Conservation (phyloP, 2,113 vertebrate species). For the Cephalopterus ornatus region DNA sequence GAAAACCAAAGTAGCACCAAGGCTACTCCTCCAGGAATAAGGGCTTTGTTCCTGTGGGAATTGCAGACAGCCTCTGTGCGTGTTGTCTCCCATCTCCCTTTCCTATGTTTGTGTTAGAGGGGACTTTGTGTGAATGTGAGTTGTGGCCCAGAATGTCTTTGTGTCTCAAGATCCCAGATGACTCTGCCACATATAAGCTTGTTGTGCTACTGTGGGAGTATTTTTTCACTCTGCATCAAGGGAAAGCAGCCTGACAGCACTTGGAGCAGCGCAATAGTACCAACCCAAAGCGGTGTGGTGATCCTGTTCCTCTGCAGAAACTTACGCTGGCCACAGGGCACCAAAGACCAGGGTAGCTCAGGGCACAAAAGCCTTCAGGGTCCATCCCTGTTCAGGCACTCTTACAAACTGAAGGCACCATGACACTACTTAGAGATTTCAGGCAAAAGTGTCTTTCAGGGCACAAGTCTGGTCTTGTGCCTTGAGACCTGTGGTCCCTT, state of each 20-base stretch:
- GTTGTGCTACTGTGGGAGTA: background rate
- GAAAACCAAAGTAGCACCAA: background rate
- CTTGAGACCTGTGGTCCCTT: background rate
- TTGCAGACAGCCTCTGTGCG: accelerated
- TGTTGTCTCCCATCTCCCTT: background rate
- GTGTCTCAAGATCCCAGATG: background rate
- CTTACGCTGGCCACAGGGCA: background rate
- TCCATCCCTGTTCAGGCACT: background rate
- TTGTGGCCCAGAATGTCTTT: background rate
- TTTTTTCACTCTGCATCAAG: background rate
- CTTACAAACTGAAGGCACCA: background rate
- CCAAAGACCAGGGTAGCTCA: background rate
- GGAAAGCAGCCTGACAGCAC: background rate
- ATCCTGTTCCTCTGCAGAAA: background rate
- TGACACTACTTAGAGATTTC: background rate
- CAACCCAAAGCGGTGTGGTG: background rate
- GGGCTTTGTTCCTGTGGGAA: background rate
- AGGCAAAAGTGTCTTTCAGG: background rate
- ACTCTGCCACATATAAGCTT: background rate
- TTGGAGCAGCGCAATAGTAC: background rate
- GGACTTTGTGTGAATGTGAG: background rate
- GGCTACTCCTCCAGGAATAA: background rate
- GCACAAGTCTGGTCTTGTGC: background rate
- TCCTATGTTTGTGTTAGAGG: background rate
- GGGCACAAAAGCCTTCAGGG: background rate